Evolutionary conservation across 2,797 vertebrate species (phyloP).

Genomic region (Onychomys arenicola): DNA sequence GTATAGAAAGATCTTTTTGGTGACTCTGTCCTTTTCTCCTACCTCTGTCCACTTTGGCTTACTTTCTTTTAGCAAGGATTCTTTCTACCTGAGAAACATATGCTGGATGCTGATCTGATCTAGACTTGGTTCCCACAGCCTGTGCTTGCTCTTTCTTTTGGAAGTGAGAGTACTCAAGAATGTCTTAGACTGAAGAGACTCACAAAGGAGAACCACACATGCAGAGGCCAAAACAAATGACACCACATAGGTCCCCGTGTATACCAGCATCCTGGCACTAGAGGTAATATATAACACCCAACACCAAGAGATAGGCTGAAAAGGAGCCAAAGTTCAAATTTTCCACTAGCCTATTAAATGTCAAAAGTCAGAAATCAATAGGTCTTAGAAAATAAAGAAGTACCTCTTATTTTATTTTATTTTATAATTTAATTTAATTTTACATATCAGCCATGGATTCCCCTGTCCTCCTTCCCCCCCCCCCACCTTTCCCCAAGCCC

Average conservation of each 20-base stretch:
- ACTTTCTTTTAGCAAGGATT: not conserved
- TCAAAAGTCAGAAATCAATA: not conserved
- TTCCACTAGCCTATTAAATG: not conserved
- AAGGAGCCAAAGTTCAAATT: not conserved
- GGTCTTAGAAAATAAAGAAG: slow-evolving; percentile 44
- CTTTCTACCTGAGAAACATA: not conserved
- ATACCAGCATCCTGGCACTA: not conserved
- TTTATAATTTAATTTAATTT: too few relatives aligned
- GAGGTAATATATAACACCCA: not conserved
- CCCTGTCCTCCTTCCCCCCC: too few relatives aligned
- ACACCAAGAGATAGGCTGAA: not conserved
- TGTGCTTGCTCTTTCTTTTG: not conserved
- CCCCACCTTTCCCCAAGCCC: too few relatives aligned
- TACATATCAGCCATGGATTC: too few relatives aligned
- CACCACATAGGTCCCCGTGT: accelerated
- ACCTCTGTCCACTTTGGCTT: not conserved
- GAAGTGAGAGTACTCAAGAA: not conserved
- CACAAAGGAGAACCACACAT: not conserved
- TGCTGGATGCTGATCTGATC: not conserved
- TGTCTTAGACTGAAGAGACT: not conserved
- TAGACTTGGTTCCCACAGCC: too few relatives aligned
- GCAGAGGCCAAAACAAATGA: not conserved
- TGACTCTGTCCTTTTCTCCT: not conserved
- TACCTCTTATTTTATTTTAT: too few relatives aligned
- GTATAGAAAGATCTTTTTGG: not conserved